Base-by-base conservation (phyloP, 2,797 vertebrate genomes). In the Siniperca obscura region DNA sequence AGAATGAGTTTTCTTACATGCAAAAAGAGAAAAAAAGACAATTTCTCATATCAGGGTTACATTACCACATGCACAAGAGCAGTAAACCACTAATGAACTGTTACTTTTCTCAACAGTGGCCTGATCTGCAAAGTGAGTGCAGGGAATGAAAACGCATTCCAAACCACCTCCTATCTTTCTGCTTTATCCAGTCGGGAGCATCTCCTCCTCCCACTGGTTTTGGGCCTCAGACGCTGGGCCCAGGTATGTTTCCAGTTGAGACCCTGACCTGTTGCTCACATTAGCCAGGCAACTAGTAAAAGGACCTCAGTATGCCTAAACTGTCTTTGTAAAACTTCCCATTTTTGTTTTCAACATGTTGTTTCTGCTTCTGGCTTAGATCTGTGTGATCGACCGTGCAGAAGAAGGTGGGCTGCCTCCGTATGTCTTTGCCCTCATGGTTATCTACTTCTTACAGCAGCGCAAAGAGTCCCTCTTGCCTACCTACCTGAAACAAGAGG, bases 101-200 rank as follows among this genome's bases (percentile, higher is more conserved):
- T 69, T 74, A 3, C 82, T 79, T 61, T 71, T 70, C 19, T 71
- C 68, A 36, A 70, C 93, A 99, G 98, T 92, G 97, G 96, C 87
- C 96, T 98, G 86, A 80, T 97, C 89, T 99, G 98, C 95, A 98
- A 96, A 97, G 97, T 99, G 90, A 98, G 98, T 70, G 97, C 97
- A 64, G 97, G 98, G 78, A 99, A 99, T 93, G 97, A 98, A 92
- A 97, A 96, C 2, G 97, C 97, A 4, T 98, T 93, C 92, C 94
- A 97, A 65, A 98, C 97, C 74, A 96, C 97, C 76, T 94, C 95
- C 66, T 98, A 97, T 87, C 94, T 99, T 87, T 89, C 96, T 68
- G 82, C 95, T 3, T 90, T 99, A 64, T 95, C 92, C 76, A 95
- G 87, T 61, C 89, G 87, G 52, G 96, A 99, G 81, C 93, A 86